Conservation (phyloP, 2,797 vertebrate genomes). For the Trachops cirrhosus region DNA sequence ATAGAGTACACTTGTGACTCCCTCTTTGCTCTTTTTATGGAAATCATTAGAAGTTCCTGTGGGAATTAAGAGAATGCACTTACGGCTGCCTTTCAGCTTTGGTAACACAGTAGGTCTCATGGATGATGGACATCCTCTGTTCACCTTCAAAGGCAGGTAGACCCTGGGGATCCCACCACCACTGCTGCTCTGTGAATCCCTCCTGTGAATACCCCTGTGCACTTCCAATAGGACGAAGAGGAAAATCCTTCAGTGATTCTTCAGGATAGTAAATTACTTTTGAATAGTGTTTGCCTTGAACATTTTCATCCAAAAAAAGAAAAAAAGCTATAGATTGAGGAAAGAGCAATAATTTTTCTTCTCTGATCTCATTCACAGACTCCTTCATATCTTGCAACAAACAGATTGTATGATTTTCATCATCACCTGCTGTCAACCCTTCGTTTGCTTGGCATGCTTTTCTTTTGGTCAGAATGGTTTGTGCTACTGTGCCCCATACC, state of each 20-base stretch:
- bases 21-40: not conserved
- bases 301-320: not conserved
- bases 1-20: not conserved
- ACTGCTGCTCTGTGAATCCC: not conserved
- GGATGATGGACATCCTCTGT: not conserved
- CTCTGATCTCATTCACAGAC: not conserved
- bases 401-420: not conserved
- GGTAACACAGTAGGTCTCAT: not conserved
- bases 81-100: not conserved
- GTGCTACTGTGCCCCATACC: not conserved
- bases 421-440: not conserved
- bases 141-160: not conserved
- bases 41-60: slow-evolving; percentile 37
- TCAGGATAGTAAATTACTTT: not conserved
- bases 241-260: not conserved
- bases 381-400: not conserved
- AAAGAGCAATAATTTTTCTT: not conserved
- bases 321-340: not conserved
- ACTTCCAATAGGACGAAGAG: not conserved
- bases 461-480: slow-evolving; percentile 13
- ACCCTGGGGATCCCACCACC: not conserved
- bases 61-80: not conserved
- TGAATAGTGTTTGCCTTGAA: not conserved
- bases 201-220: not conserved
- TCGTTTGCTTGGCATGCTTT: not conserved